Evolutionary conservation across 2,113 vertebrate species (phyloP), one percentile per base, ranked within the genome.

Genomic region (Entomyzon cyanotis): DNA sequence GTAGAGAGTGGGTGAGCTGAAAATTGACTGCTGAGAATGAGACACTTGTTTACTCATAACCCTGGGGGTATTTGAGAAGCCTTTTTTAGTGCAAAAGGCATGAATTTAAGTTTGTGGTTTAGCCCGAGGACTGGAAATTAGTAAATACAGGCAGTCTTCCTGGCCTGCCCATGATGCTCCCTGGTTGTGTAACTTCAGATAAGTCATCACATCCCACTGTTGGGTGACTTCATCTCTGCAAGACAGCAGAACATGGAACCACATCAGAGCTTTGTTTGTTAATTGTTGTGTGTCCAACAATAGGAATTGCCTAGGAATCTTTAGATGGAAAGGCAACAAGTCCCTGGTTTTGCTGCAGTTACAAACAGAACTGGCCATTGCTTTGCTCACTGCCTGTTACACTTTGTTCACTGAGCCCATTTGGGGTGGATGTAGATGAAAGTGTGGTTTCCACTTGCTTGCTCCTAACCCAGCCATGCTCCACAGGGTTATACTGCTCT

Each of bases 31-130:
- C 59, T 49, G 79, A 78, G 64, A 86, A 41, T 60, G 47, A 84
- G 86, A 42, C 22, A 18, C 56, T 88, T 91, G 64, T 83, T 92
- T 94, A 85, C 7, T 19, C 64, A 22, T 52, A 90, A 39, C 31
- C 15, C 15, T 35, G 35, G 35, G 75, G 93, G 59, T 50, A 64
- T 90, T 80, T 94, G 58, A 75, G 56, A 39, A 58, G 64, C 59
- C 42, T 55, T 22, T 92, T 91, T 92, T 71, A 67, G 90, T 42
- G 68, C 64, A 87, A 81, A 70, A 76, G 60, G 52, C 22, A 7
- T 23, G 8, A 89, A 91, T 78, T 80, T 67, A 75, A 77, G 89
- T 77, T 89, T 90, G 82, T 96, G 84, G 84, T 89, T 93, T 91
- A 84, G 77, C 79, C 82, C 39, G 64, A 47, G 84, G 58, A 80